Conservation (phyloP, 2,888 invertebrate species). For the Altica lythri region DNA sequence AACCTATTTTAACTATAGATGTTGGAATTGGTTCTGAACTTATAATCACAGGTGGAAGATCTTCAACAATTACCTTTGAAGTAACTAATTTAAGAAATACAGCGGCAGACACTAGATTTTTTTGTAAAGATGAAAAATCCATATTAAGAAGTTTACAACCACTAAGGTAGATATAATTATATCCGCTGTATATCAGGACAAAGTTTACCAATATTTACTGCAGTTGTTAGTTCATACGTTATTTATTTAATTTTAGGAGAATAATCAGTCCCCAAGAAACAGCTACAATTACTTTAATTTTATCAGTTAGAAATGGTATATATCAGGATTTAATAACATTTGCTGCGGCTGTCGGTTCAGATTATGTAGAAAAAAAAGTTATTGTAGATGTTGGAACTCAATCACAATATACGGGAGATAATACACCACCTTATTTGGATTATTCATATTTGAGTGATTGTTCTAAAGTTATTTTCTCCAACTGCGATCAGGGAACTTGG, state of each 20-base stretch:
- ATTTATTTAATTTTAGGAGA: slow-evolving; percentile 32
- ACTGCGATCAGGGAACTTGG: slow-evolving; percentile 72
- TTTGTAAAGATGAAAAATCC: slow-evolving; percentile 64
- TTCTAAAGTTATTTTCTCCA: slow-evolving; percentile 53
- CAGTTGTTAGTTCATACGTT: no score
- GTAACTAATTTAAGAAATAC: slow-evolving; percentile 72
- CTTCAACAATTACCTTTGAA: slow-evolving; percentile 66
- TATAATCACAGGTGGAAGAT: slow-evolving; percentile 52
- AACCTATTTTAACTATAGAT: slow-evolving; percentile 53
- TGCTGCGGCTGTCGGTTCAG: slow-evolving; percentile 58
- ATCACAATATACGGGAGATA: slow-evolving; percentile 38
- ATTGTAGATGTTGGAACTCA: slow-evolving; percentile 54
- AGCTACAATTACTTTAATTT: slow-evolving; percentile 58
- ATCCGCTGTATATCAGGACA: neutral
- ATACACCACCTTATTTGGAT: slow-evolving; percentile 46
- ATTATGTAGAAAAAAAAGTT: slow-evolving; percentile 54
- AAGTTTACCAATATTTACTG: no score
- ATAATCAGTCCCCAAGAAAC: slow-evolving; percentile 61
- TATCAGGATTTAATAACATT: slow-evolving; percentile 68
- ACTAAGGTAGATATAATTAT: slow-evolving; percentile 53
- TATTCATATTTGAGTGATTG: slow-evolving; percentile 57
- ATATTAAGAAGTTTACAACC: slow-evolving; percentile 65
- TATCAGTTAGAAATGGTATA: slow-evolving; percentile 44
- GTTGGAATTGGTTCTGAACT: slow-evolving; percentile 59
- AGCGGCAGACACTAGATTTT: slow-evolving; percentile 63